Conservation (phyloP, 2,113 vertebrate species). For the Cervus canadensis region DNA sequence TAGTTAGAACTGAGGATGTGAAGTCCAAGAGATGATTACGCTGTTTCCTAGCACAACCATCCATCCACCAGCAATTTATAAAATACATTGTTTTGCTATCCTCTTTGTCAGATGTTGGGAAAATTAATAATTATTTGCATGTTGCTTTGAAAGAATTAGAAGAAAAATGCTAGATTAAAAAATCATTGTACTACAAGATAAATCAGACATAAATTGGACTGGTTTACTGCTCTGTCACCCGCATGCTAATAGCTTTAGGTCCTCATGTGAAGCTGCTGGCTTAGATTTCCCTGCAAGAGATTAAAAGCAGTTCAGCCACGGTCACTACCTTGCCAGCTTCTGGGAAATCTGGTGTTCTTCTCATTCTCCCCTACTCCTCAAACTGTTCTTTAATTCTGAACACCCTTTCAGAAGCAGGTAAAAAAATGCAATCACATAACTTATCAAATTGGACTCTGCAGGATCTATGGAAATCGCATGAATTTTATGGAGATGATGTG, state of each 20-base stretch:
- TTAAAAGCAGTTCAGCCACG: neutral
- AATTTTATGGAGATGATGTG: neutral
- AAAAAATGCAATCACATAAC: neutral
- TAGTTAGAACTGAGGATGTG: neutral
- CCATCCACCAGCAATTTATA: neutral
- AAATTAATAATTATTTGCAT: neutral
- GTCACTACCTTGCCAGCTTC: neutral
- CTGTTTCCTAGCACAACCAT: neutral
- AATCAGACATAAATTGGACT: neutral
- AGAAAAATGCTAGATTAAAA: conserved; percentile 1
- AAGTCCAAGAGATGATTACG: neutral
- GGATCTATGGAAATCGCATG: neutral
- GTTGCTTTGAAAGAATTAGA: conserved; percentile 7
- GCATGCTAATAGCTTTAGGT: neutral
- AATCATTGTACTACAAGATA: neutral
- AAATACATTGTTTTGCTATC: neutral
- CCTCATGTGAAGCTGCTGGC: neutral
- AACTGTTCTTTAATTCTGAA: neutral
- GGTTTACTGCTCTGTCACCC: neutral
- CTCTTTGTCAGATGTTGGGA: neutral
- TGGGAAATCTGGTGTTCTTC: neutral
- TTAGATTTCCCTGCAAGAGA: neutral
- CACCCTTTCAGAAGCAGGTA: neutral
- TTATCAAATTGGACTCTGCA: neutral
- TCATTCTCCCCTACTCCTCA: neutral